Conservation (phyloP, 1,140 invertebrate genomes). For the Drosophila pseudoananassae region DNA sequence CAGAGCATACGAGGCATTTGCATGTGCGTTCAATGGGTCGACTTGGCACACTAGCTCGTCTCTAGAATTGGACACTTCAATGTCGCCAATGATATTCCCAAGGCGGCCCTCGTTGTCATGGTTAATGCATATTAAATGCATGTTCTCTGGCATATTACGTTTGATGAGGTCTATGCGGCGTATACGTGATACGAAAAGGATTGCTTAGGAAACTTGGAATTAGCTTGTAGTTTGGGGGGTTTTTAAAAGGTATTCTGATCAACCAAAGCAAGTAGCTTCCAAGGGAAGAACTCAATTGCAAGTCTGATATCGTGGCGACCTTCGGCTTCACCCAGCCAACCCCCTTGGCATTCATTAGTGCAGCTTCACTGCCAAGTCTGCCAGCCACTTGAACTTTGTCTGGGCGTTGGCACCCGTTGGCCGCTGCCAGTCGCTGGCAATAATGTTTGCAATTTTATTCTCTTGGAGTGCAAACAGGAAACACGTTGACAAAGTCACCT, state of each 20-base stretch:
- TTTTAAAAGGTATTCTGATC: background rate
- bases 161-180: conserved; percentile 36
- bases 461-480: conserved; percentile 14
- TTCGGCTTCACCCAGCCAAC: background rate
- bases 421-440: conserved; percentile 8
- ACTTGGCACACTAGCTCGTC: conserved; percentile 64
- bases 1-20: conserved; percentile 26
- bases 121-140: conserved; percentile 37
- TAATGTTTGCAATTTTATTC: conserved; percentile 42
- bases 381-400: conserved; percentile 53
- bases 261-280: conserved; percentile 4
- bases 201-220: background rate
- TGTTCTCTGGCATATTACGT: conserved; percentile 35
- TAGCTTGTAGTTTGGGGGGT: background rate
- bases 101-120: conserved; percentile 20
- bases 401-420: conserved; percentile 27
- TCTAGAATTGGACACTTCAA: conserved; percentile 52
- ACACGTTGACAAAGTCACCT: conserved; percentile 43
- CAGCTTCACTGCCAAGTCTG: conserved; percentile 47
- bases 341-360: conserved; percentile 33
- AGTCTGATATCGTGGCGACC: conserved; percentile 23
- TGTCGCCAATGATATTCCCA: conserved; percentile 37
- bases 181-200: conserved; percentile 30
- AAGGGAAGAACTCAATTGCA: conserved; percentile 18
- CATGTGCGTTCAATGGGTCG: conserved; percentile 43